Conservation (phyloP, 2,888 invertebrate genomes). For the Diogma glabrata region DNA sequence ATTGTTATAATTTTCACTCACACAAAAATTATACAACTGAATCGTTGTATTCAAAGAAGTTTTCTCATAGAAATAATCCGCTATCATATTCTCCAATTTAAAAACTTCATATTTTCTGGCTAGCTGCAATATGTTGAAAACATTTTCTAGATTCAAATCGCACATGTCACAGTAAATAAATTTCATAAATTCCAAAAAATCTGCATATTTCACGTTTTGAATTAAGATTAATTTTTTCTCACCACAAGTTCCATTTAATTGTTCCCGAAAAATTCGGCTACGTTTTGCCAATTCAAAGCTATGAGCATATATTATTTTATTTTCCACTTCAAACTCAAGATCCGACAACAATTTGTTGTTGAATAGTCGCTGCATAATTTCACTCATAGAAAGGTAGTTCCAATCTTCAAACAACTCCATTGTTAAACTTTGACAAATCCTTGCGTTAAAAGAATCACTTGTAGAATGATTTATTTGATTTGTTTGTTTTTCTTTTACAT, state of each 20-base stretch:
- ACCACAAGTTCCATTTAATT: background rate
- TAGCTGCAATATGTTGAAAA: background rate
- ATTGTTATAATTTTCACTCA: no score
- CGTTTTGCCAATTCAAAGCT: background rate
- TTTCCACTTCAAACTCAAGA: background rate
- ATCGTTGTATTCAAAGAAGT: no score
- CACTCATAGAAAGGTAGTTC: background rate
- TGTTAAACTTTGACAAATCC: no score
- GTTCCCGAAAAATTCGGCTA: background rate
- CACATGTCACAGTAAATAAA: background rate
- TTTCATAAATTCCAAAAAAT: background rate
- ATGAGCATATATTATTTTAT: background rate
- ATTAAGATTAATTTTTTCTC: background rate
- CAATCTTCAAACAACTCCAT: no score
- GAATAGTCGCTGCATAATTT: background rate
- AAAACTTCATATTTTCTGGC: background rate
- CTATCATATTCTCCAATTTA: background rate
- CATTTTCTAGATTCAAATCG: background rate
- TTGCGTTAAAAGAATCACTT: no score
- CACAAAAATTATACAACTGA: no score
- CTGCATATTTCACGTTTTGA: background rate
- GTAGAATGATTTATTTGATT: no score
- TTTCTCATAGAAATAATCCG: no score
- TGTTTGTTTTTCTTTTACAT: no score
- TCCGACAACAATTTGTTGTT: conserved; percentile 2